phyloP scores from a whole-genome alignment of 2,888 invertebrate species.

The Danaus chrysippus region DNA sequence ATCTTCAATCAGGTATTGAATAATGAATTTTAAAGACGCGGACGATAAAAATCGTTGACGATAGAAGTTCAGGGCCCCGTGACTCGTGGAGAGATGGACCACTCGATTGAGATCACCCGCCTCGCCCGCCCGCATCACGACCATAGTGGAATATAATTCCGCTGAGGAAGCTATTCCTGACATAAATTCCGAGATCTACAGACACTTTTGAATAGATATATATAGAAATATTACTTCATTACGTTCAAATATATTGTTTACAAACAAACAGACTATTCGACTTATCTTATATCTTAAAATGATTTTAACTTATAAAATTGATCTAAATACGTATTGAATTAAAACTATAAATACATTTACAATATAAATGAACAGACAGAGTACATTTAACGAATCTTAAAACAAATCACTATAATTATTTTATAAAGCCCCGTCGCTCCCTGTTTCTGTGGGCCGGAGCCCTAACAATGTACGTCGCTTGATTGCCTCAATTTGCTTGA shows the following conservation, averaged over 20 bases:
- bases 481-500: slow-evolving; percentile 64
- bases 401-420: slow-evolving; percentile 16
- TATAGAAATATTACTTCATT: no score
- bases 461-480: slow-evolving; percentile 25
- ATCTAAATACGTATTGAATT: no score
- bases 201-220: no score
- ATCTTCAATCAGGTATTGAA: slow-evolving; percentile 29
- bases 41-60: slow-evolving; percentile 60
- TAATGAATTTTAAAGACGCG: slow-evolving; percentile 63
- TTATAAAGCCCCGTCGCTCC: neutral
- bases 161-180: slow-evolving; percentile 12
- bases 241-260: no score
- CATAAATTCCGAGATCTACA: no score
- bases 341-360: no score
- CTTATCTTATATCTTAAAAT: no score
- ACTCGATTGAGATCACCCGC: slow-evolving; percentile 56
- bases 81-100: slow-evolving; percentile 50
- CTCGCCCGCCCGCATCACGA: slow-evolving; percentile 42
- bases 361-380: no score
- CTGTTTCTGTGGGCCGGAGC: neutral
- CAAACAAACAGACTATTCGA: no score
- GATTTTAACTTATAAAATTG: no score
- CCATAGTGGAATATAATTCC: slow-evolving; percentile 29
- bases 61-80: slow-evolving; percentile 36
- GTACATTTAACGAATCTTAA: slow-evolving; percentile 4